Conservation (phyloP, 2,888 invertebrate species). For the Drosophila anomalata region DNA sequence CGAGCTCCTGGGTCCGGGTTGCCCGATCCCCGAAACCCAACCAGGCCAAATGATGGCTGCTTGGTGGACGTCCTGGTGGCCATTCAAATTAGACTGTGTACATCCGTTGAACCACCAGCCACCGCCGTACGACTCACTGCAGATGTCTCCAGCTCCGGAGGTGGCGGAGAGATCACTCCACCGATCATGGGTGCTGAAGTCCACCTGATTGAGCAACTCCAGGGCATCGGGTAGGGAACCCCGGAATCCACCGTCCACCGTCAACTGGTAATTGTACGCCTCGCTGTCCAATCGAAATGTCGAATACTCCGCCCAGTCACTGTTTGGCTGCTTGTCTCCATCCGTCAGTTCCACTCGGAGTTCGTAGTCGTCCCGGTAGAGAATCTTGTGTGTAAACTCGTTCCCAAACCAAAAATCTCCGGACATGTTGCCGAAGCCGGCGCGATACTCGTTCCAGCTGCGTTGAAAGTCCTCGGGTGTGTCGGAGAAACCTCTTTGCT, state of each 20-base stretch:
- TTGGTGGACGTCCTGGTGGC: conserved; percentile 13
- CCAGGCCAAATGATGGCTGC: conserved; percentile 20
- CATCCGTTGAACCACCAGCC: conserved; percentile 87
- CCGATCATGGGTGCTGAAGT: conserved; percentile 83
- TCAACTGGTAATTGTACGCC: conserved; percentile 83
- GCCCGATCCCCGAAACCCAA: conserved; percentile 14
- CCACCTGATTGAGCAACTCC: conserved; percentile 84
- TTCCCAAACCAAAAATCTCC: conserved; percentile 87
- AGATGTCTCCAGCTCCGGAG: conserved; percentile 84
- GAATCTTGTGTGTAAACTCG: conserved; percentile 85
- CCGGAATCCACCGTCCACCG: conserved; percentile 84
- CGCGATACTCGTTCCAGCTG: conserved; percentile 86
- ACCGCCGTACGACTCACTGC: conserved; percentile 85
- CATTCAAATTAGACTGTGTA: conserved; percentile 77
- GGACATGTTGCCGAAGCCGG: conserved; percentile 85
- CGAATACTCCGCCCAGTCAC: conserved; percentile 85
- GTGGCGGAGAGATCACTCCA: conserved; percentile 84
- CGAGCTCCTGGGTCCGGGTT: conserved; percentile 9
- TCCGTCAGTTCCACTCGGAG: conserved; percentile 84
- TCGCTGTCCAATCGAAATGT: conserved; percentile 83
- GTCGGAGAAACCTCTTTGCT: conserved; percentile 82
- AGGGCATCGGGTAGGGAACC: conserved; percentile 86
- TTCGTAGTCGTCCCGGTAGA: conserved; percentile 82
- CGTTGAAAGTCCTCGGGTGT: conserved; percentile 85
- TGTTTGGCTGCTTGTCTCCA: conserved; percentile 82